A percentile compares a stretch with the other conserved stretches of the same genome.
phyloP scores from a whole-genome alignment of 2,888 invertebrate species.

The Ptychoptera albimana region DNA sequence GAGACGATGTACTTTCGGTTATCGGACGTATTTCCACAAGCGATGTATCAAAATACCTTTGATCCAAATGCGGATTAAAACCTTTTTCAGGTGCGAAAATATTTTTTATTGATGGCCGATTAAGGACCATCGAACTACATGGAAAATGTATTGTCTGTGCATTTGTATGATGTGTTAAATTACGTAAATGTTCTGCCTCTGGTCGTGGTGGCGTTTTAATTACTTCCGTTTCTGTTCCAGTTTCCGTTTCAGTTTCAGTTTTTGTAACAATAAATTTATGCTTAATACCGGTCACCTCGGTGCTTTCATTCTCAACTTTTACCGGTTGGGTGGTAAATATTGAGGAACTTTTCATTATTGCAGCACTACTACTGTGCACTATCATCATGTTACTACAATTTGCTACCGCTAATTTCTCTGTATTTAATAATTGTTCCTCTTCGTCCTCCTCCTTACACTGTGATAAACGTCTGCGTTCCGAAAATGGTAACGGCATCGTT shows the following conservation, averaged over 20 bases:
- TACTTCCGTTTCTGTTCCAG: not conserved
- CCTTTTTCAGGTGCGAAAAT: slow-evolving; percentile 33
- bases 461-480: slow-evolving; percentile 50
- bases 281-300: slow-evolving; percentile 24
- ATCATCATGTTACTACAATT: not conserved
- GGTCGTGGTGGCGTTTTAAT: slow-evolving; percentile 12
- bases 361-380: not conserved
- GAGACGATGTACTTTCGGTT: slow-evolving; percentile 28
- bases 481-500: slow-evolving; percentile 31
- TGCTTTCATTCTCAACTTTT: slow-evolving; percentile 6
- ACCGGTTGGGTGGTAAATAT: not conserved
- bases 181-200: slow-evolving; percentile 22
- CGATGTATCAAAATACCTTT: slow-evolving; percentile 67
- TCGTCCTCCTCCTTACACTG: slow-evolving; percentile 77
- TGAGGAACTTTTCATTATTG: no score
- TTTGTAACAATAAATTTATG: slow-evolving; percentile 32
- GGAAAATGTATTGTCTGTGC: slow-evolving; percentile 55
- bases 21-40: slow-evolving; percentile 55
- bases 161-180: slow-evolving; percentile 21
- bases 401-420: not conserved
- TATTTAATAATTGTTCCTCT: slow-evolving; percentile 34
- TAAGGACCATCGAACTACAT: slow-evolving; percentile 35
- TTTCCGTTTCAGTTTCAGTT: not conserved
- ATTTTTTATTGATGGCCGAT: slow-evolving; percentile 42
- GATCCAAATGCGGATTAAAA: slow-evolving; percentile 45